A percentile compares a stretch with the other conserved stretches of the same genome.
phyloP scores from a whole-genome alignment of 2,888 invertebrate species.

The Abrostola tripartita region DNA sequence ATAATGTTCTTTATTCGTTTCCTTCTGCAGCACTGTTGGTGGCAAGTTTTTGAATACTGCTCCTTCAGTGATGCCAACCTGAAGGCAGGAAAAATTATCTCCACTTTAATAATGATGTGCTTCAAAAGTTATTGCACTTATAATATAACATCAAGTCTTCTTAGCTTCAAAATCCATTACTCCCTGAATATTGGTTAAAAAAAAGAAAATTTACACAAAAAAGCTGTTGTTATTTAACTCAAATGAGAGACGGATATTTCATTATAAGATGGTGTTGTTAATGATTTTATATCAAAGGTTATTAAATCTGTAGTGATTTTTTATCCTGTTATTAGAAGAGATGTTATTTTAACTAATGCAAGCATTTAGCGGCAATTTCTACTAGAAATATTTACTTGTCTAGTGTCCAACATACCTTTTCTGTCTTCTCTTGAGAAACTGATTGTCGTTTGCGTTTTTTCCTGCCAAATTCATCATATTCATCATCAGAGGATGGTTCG shows the following conservation, averaged over 20 bases:
- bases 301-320: constrained; percentile 16
- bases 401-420: constrained; percentile 42
- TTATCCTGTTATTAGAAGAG: constrained; percentile 29
- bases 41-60: constrained; percentile 85
- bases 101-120: constrained; percentile 88
- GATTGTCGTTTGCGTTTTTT: constrained; percentile 88
- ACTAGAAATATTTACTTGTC: constrained; percentile 11
- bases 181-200: constrained; percentile 74
- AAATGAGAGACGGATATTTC: constrained; percentile 45
- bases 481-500: constrained; percentile 95
- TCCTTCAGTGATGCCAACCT: constrained; percentile 88
- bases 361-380: constrained; percentile 28
- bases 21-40: constrained; percentile 82
- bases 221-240: constrained; percentile 48
- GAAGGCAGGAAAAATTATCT: constrained; percentile 89
- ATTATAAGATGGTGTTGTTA: constrained; percentile 44
- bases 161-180: constrained; percentile 83
- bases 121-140: constrained; percentile 79
- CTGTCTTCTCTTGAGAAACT: constrained; percentile 70
- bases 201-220: constrained; percentile 61
- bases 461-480: constrained; percentile 97
- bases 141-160: constrained; percentile 82
- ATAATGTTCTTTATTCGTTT: constrained; percentile 73
- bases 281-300: constrained; percentile 28
- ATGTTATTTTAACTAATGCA: constrained; percentile 51